Evolutionary conservation across 2,797 vertebrate genomes (phyloP), one percentile per base, ranked within the genome.

Genomic region (Brachyrhaphis roseni): DNA sequence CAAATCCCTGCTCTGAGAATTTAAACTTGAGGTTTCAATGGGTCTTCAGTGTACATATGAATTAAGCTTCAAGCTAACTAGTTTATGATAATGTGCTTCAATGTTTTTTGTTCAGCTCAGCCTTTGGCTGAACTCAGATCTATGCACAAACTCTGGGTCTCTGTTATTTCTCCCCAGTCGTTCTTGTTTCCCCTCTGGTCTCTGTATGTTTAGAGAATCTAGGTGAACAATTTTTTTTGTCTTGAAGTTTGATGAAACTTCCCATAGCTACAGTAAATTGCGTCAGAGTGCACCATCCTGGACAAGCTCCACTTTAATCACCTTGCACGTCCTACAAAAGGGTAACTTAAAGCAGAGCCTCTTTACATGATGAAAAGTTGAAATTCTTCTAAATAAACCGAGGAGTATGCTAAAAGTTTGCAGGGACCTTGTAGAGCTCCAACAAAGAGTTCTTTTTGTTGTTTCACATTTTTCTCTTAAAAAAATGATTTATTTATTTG

Each of bases 51-150:
- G 31, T 46, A 39, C 55, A 31, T 47, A 15, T 41, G 72, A 64
- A 36, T 10, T 74, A 34, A 71, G 23, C 78, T 74, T 28, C 16
- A 75, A 72, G 43, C 53, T 62, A 43, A 31, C 59, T 26, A 34
- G 57, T 15, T 39, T 20, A 5, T 23, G 28, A 43, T 15, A 34
- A 36, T 71, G 16, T 4, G 13, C 28, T 34, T 15, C 36, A n/a
- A 2, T 64, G n/a, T 64, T 39, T 41, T 75, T 75, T 70, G 66
- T 77, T 78, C 62, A 71, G 70, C 43, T 57, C 47, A 71, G 78
- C 72, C 72, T 77, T 76, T 75, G 47, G 66, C 23, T 86, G 78
- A 72, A 75, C 81, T 75, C 75, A 73, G 47, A 72, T 55, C 49
- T 73, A 75, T 78, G 34, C 34, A 77, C 46, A 78, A 80, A 72